Conservation (phyloP, 2,888 invertebrate genomes). For the Caenorhabditis sp. region DNA sequence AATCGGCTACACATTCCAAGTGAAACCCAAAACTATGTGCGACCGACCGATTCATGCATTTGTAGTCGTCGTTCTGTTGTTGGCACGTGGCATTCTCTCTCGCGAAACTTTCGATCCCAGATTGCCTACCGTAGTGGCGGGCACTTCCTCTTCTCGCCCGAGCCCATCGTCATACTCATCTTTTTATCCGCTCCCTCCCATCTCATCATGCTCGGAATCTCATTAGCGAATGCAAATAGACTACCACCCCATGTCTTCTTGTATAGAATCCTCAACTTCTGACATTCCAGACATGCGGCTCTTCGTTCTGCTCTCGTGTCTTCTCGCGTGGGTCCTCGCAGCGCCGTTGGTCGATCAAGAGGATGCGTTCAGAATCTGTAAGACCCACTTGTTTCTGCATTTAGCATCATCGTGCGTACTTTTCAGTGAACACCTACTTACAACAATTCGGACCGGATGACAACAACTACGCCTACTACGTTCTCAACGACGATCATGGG, state of each 20-base stretch:
- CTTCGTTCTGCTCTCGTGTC: constrained; percentile 54
- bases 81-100: no score
- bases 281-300: constrained; percentile 53
- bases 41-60: background rate
- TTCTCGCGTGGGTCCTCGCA: constrained; percentile 61
- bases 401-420: background rate
- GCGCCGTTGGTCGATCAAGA: constrained; percentile 51
- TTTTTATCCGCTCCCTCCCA: background rate
- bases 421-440: constrained; percentile 62
- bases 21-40: no score
- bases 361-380: constrained; percentile 51
- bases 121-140: constrained; percentile 37
- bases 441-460: constrained; percentile 57
- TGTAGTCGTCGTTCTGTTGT: background rate
- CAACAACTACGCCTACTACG: constrained; percentile 39
- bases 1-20: no score
- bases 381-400: background rate
- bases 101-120: no score
- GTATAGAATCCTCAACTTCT: constrained; percentile 1
- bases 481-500: constrained; percentile 60
- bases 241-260: background rate
- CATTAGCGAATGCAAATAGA: constrained; percentile 46
- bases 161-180: background rate
- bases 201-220: constrained; percentile 36
- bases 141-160: constrained; percentile 18